Conservation (phyloP, 2,888 invertebrate species). For the Autographa pulchrina region DNA sequence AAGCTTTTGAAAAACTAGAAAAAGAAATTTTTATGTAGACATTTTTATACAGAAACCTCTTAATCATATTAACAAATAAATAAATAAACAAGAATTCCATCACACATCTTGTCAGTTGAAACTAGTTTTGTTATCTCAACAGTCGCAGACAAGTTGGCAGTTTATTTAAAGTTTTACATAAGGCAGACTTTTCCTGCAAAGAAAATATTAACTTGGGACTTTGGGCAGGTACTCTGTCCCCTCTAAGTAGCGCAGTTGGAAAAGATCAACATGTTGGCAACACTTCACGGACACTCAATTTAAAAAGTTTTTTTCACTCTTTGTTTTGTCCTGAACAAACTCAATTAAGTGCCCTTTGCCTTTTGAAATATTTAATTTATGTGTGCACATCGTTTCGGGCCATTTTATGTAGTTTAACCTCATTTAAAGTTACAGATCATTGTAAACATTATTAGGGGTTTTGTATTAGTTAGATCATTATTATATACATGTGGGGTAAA, state of each 20-base stretch:
- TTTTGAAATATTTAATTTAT: constrained; percentile 82
- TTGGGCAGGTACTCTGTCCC: constrained; percentile 67
- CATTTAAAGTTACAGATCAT: constrained; percentile 27
- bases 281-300: constrained; percentile 89
- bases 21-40: not conserved
- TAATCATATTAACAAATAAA: too few species aligned
- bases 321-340: constrained; percentile 89
- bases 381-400: constrained; percentile 59
- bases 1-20: not conserved
- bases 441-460: constrained; percentile 3
- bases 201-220: constrained; percentile 84
- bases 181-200: constrained; percentile 68
- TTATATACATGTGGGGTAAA: constrained; percentile 44
- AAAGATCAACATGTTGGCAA: constrained; percentile 89
- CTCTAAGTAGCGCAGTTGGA: constrained; percentile 69
- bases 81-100: not conserved
- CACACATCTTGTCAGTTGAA: not conserved
- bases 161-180: constrained; percentile 53
- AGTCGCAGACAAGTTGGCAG: constrained; percentile 41
- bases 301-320: constrained; percentile 85
- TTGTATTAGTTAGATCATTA: constrained; percentile 20
- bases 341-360: constrained; percentile 87
- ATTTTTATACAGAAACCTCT: not conserved
- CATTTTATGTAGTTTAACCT: constrained; percentile 48
- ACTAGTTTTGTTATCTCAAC: constrained; percentile 20